Percentiles rank a stretch among this genome's conserved stretches.
Evolutionary conservation across 2,888 invertebrate genomes (phyloP).

Genomic region (Trilocha varians): DNA sequence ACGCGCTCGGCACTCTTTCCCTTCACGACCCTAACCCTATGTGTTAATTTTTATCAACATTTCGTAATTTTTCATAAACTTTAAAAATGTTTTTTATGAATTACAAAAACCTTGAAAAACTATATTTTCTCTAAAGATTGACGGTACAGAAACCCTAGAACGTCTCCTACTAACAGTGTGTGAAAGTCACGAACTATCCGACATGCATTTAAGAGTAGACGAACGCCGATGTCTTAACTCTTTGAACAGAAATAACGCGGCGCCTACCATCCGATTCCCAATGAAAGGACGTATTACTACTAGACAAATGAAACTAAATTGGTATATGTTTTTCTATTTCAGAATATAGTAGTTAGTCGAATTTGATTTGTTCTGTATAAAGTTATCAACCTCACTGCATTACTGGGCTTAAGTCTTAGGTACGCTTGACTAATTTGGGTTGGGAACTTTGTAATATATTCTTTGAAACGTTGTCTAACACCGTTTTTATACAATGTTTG

Average conservation of each 20-base stretch:
- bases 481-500: too few species aligned
- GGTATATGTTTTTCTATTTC: conserved; percentile 55
- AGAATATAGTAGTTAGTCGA: neutral
- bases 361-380: neutral
- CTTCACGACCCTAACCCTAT: too few species aligned
- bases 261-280: conserved; percentile 76
- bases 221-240: conserved; percentile 80
- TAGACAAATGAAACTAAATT: conserved; percentile 83
- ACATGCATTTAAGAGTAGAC: conserved; percentile 77
- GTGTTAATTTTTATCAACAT: too few species aligned
- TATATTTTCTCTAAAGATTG: conserved; percentile 49
- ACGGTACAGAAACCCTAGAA: conserved; percentile 71
- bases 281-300: conserved; percentile 80
- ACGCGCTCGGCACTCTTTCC: too few species aligned
- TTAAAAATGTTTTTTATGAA: too few species aligned
- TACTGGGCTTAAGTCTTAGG: too few species aligned
- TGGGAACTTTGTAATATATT: too few species aligned
- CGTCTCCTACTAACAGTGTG: conserved; percentile 71
- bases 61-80: too few species aligned
- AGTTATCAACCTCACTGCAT: too few species aligned
- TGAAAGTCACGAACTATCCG: conserved; percentile 78
- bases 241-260: conserved; percentile 75
- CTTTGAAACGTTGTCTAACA: too few species aligned
- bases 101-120: neutral
- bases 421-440: too few species aligned